Evolutionary conservation across 2,888 invertebrate genomes (phyloP).

Genomic region (Lasioglossum malachurum): DNA sequence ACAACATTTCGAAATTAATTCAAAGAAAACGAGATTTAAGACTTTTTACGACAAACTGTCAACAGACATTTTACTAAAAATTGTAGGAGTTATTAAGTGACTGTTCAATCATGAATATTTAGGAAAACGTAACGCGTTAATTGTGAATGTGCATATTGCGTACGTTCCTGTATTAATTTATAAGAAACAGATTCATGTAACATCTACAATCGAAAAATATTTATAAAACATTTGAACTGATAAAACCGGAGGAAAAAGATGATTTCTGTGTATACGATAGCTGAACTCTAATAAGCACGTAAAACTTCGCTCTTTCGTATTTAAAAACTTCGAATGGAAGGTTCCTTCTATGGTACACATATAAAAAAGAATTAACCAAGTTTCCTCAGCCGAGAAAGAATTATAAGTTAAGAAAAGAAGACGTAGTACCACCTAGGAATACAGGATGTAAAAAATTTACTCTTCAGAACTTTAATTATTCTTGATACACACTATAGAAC

Average conservation of each 20-base stretch:
- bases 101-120: no score
- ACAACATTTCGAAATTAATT: neutral
- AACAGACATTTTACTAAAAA: no score
- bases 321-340: neutral
- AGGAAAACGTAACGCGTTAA: no score
- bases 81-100: no score
- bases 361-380: conserved; percentile 8
- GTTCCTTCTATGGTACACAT: neutral
- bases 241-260: no score
- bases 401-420: neutral
- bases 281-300: neutral
- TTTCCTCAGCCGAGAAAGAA: conserved; percentile 3
- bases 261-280: neutral
- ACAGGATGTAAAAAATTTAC: conserved; percentile 21
- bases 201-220: neutral
- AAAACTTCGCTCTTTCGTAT: neutral
- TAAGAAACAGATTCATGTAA: no score
- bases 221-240: neutral
- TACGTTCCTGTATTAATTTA: no score
- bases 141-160: no score
- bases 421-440: conserved; percentile 2
- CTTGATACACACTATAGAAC: conserved; percentile 10
- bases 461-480: conserved; percentile 38
- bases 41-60: no score
- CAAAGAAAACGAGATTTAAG: no score